Evolutionary conservation across 2,797 vertebrate species (phyloP).

Genomic region (Scolopax rusticola): DNA sequence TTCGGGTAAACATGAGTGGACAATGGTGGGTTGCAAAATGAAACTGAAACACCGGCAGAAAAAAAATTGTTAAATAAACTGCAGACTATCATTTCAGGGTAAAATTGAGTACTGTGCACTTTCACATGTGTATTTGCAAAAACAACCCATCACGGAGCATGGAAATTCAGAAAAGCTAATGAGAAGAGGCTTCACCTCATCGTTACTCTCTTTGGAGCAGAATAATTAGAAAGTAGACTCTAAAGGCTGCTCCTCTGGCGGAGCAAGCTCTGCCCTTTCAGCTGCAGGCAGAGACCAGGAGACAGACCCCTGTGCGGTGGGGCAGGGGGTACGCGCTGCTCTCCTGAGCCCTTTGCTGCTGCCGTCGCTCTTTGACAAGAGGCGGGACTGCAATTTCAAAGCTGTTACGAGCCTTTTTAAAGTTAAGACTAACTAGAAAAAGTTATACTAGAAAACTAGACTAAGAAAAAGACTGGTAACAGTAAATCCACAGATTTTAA

Average conservation of each 20-base stretch:
- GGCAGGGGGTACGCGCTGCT: too few species aligned
- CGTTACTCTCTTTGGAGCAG: background rate
- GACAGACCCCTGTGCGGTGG: too few species aligned
- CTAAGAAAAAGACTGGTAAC: background rate
- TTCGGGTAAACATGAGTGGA: accelerated
- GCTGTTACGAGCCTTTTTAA: background rate
- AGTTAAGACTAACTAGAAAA: background rate
- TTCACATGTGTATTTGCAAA: background rate
- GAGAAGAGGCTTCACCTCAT: background rate
- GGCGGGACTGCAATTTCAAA: background rate
- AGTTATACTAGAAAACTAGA: too few species aligned
- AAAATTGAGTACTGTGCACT: background rate
- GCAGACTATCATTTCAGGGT: background rate
- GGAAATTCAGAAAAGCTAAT: background rate
- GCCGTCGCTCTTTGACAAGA: background rate
- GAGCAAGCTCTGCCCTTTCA: background rate
- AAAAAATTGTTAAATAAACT: background rate
- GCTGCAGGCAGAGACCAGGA: background rate
- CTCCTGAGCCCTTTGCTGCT: too few species aligned
- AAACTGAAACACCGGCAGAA: background rate
- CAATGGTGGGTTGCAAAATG: background rate
- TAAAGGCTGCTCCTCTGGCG: background rate
- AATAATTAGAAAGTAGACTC: background rate
- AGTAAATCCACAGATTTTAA: background rate
- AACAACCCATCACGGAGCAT: background rate